These are phyloP conservation scores for Chrysina gloriosa DNA, from an alignment of 2,888 invertebrate genomes.

Conservation along the genomic window DNA sequence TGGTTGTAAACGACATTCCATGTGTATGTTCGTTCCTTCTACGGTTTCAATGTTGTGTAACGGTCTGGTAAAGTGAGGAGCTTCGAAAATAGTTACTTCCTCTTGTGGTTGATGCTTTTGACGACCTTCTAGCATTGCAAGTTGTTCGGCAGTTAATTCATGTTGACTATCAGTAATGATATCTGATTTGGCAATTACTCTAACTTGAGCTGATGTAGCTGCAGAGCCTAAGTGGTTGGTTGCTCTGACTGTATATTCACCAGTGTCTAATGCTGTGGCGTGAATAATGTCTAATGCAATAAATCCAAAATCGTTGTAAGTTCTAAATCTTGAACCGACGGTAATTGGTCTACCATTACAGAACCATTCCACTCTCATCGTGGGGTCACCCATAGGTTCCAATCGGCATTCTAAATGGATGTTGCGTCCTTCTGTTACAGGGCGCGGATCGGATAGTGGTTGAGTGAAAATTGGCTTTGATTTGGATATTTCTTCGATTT, in stretches of 20 bases:
- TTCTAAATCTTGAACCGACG: slow-evolving; percentile 91
- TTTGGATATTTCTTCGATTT: slow-evolving; percentile 92
- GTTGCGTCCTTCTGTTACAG: slow-evolving; percentile 88
- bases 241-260: slow-evolving; percentile 94
- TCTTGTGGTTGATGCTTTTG: slow-evolving; percentile 79
- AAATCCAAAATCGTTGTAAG: slow-evolving; percentile 97
- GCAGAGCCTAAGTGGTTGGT: slow-evolving; percentile 94
- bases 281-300: slow-evolving; percentile 96
- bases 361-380: slow-evolving; percentile 96
- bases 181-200: slow-evolving; percentile 84
- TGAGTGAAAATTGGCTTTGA: slow-evolving; percentile 95
- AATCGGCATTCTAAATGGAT: slow-evolving; percentile 92
- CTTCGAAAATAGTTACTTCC: slow-evolving; percentile 85
- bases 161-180: slow-evolving; percentile 91
- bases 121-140: slow-evolving; percentile 88
- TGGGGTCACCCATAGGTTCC: slow-evolving; percentile 96
- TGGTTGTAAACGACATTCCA: slow-evolving; percentile 91
- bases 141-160: slow-evolving; percentile 91
- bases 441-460: slow-evolving; percentile 87
- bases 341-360: slow-evolving; percentile 91
- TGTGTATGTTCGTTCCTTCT: slow-evolving; percentile 91
- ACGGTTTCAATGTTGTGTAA: slow-evolving; percentile 90
- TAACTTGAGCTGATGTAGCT: slow-evolving; percentile 90
- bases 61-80: slow-evolving; percentile 88
- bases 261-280: slow-evolving; percentile 92